Evolutionary conservation across 2,797 vertebrate species (phyloP), one percentile per base, ranked within the genome.

Genomic region (Neoniphon sammara): DNA sequence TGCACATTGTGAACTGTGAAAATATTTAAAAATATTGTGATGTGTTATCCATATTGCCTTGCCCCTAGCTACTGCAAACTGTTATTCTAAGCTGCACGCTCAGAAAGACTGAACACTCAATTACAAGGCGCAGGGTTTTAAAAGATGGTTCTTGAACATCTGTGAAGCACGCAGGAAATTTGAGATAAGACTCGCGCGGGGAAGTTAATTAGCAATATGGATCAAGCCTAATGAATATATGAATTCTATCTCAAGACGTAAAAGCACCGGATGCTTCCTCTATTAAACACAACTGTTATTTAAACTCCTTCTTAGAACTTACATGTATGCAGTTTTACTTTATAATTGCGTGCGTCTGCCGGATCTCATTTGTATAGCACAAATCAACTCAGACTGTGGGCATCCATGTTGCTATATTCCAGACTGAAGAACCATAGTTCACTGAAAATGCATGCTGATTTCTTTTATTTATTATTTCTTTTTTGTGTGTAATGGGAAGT

Each of bases 121-220:
- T 82, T 85, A 84, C 77, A 85, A 82, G 66, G 58, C 66, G 1
- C 42, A 23, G 47, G 61, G 66, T 80, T 86, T 81, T 80, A 83
- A 87, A 27, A 89, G 84, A 85, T 81, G 75, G 75, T 80, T 73
- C 81, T 82, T 80, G 75, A 91, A 91, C 92, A 93, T 91, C 91
- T 90, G 92, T 84, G 83, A 80, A 73, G 78, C 46, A 5, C 73
- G 50, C 62, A 82, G 79, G 87, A 88, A 90, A 85, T 91, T 87
- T 88, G 80, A 87, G 82, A 83, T 83, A 83, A 86, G 84, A 76
- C 73, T 78, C 60, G 27, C 77, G 73, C 70, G 66, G 84, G 82
- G 81, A 86, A 87, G 87, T 89, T 90, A 91, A 92, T 91, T 91
- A 89, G 85, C 80, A 88, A 71, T 87, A 88, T 88, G 87, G 81